Evolutionary conservation across 2,797 vertebrate species (phyloP), one percentile per base, ranked within the genome.

Genomic region (Alcedo atthis): DNA sequence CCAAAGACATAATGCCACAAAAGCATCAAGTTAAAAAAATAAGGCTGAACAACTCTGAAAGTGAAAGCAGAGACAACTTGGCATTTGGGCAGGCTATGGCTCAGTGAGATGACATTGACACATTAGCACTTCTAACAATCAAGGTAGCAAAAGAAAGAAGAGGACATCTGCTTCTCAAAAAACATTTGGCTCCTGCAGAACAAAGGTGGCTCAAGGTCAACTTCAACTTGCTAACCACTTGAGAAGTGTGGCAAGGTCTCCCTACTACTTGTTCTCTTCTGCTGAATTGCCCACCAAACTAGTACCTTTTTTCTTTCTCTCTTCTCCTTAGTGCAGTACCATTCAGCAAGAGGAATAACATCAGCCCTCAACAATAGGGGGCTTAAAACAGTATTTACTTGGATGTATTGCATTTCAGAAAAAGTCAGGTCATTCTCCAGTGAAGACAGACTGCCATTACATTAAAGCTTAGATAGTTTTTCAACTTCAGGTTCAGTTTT

Each of bases 401-500:
- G 5, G 42, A 91, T 74, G 55, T 22, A 51, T 35, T 76, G 25
- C 77, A 55, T 78, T 90, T 91, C 80, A 55, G 45, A 91, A 92
- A n/a, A 43, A 90, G 61, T 55, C 70, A 89, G 51, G 62, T 79
- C 81, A 48, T 81, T 94, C 91, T 90, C 80, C 45, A n/a, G 82
- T 37, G 59, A 83, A 90, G 88, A 91, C 30, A 77, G 37, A 59
- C 54, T 73, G 70, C 69, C 49, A 42, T 71, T 91, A 77, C 57
- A 88, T 49, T 53, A 86, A 94, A 93, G 49, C 90, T 78, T 80
- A 64, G 54, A 37, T 20, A 84, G 78, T 82, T 95, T 83, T 67
- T 90, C 81, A 91, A 66, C 91, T 93, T 91, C 70, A 68, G 57
- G 55, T 90, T 43, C 37, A 83, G 75, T 62, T 94, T 93, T 77